Conservation (phyloP, 2,797 vertebrate species). For the Callimico goeldii region DNA sequence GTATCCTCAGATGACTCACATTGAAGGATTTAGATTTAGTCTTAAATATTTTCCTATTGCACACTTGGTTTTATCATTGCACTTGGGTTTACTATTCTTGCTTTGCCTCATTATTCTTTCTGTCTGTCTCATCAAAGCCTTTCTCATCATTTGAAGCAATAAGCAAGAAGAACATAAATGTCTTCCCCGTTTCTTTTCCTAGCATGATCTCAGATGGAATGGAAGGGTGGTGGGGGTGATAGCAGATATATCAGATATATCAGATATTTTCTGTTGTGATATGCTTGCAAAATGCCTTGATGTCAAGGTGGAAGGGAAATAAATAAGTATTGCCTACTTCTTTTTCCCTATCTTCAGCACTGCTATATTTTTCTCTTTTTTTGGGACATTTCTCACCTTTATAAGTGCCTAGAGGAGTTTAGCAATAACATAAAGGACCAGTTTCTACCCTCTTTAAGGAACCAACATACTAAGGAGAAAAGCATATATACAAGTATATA, state of each 20-base stretch:
- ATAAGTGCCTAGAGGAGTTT: not conserved
- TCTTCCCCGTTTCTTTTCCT: not conserved
- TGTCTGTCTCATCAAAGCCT: not conserved
- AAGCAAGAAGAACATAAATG: not conserved
- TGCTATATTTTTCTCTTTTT: not conserved
- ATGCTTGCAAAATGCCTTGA: not conserved
- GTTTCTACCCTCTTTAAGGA: not conserved
- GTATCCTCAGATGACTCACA: not conserved
- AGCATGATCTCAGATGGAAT: not conserved
- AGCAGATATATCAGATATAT: not conserved
- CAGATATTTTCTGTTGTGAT: not conserved
- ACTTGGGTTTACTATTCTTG: not conserved
- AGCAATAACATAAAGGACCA: not conserved
- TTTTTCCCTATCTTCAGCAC: not conserved
- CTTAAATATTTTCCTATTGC: not conserved
- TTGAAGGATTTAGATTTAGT: not conserved
- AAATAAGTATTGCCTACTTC: not conserved
- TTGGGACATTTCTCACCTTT: not conserved
- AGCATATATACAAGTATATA: not conserved
- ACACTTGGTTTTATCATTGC: not conserved
- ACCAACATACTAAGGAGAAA: not conserved
- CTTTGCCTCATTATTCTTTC: not conserved
- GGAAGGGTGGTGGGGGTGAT: rapidly evolving
- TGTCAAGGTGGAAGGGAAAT: not conserved
- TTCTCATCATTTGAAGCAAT: not conserved